Evolutionary conservation across 2,888 invertebrate species (phyloP).

Genomic region (Cetonia aurata): DNA sequence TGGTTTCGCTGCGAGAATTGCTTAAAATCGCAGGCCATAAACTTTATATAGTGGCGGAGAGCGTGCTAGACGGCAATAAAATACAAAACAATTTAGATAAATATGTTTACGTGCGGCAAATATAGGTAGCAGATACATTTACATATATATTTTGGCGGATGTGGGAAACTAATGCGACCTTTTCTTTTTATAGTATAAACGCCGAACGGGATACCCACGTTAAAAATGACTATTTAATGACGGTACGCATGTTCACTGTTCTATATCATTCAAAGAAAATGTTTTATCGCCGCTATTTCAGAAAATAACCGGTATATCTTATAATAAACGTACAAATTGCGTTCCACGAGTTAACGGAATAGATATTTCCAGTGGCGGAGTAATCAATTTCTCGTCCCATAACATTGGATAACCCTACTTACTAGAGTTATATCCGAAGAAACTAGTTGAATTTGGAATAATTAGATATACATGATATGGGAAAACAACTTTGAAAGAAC

Average conservation of each 20-base stretch:
- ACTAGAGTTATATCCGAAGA: too few species aligned
- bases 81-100: slow-evolving; percentile 38
- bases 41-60: slow-evolving; percentile 33
- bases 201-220: slow-evolving; percentile 1
- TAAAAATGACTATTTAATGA: slow-evolving; percentile 21
- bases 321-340: too few species aligned
- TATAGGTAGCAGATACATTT: neutral
- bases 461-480: too few species aligned
- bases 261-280: too few species aligned
- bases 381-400: too few species aligned
- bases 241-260: neutral
- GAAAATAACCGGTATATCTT: too few species aligned
- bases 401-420: too few species aligned
- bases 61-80: slow-evolving; percentile 38
- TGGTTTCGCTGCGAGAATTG: slow-evolving; percentile 18
- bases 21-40: slow-evolving; percentile 39
- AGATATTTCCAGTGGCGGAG: too few species aligned
- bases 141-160: slow-evolving; percentile 21
- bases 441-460: too few species aligned
- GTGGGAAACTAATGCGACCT: slow-evolving; percentile 33
- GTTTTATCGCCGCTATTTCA: too few species aligned
- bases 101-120: slow-evolving; percentile 13
- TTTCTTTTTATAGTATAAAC: slow-evolving; percentile 26
- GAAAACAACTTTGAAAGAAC: too few species aligned
- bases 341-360: too few species aligned